Conservation (phyloP, 2,888 invertebrate species). For the Buathra laborator region DNA sequence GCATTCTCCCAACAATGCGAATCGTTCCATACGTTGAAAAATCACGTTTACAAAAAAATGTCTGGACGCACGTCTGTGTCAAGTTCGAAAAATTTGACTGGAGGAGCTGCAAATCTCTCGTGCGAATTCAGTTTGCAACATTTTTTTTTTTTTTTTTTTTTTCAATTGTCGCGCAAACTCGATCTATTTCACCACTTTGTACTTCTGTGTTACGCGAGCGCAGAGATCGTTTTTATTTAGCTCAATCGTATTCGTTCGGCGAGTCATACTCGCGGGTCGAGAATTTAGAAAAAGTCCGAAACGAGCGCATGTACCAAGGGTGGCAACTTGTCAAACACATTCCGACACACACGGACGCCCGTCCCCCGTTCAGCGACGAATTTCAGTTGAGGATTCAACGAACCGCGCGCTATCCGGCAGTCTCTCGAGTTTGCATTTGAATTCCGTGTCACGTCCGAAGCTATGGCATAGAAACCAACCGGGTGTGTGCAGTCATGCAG, state of each 20-base stretch:
- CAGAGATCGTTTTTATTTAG: too few species aligned
- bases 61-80: too few species aligned
- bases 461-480: conserved; percentile 17
- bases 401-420: neutral
- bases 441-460: conserved; percentile 55
- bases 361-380: conserved; percentile 54
- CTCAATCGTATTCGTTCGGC: neutral
- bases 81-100: too few species aligned
- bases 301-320: neutral
- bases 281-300: neutral
- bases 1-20: too few species aligned
- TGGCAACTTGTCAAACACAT: conserved; percentile 55
- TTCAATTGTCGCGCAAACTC: too few species aligned
- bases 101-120: too few species aligned
- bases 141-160: too few species aligned
- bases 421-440: conserved; percentile 43
- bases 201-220: too few species aligned
- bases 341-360: conserved; percentile 46
- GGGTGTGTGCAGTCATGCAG: conserved; percentile 16
- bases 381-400: conserved; percentile 57
- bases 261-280: neutral
- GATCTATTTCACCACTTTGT: neutral
- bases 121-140: too few species aligned
- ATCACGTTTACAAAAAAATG: too few species aligned
- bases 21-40: too few species aligned